Conservation (phyloP, 2,113 vertebrate genomes). For the Corythornis vintsioides region DNA sequence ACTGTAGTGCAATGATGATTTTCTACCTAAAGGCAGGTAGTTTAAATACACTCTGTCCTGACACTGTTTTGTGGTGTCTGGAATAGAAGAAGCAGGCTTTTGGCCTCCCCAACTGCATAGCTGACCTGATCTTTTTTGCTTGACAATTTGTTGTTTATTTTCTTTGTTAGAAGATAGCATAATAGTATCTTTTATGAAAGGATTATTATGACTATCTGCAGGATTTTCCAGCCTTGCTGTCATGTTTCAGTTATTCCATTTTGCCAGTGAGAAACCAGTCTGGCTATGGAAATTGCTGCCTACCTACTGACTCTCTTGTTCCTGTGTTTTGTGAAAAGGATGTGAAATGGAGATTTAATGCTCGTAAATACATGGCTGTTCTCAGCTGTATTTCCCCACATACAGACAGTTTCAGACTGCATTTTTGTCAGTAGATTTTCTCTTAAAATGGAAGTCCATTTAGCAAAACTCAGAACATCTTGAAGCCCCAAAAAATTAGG, state of each 20-base stretch:
- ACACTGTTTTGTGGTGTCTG: accelerated
- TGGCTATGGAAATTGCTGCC: neutral
- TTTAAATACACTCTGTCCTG: neutral
- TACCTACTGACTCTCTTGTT: neutral
- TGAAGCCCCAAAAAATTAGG: neutral
- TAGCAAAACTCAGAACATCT: neutral
- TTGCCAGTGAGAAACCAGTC: neutral
- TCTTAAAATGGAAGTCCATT: neutral
- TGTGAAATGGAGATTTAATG: neutral
- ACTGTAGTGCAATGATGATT: neutral
- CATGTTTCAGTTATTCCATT: neutral
- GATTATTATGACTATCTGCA: neutral
- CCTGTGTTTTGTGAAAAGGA: neutral
- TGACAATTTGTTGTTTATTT: neutral
- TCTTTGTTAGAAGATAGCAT: neutral
- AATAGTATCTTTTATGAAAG: neutral
- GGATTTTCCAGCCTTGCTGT: neutral
- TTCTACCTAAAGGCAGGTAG: neutral
- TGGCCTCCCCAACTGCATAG: neutral
- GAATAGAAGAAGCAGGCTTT: neutral
- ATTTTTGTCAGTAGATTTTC: neutral
- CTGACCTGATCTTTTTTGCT: neutral
- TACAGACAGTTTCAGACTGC: neutral
- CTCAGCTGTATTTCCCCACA: neutral
- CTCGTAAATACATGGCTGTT: neutral